Base-by-base conservation (phyloP, 2,113 vertebrate genomes). In the Rhipidura dahli region DNA sequence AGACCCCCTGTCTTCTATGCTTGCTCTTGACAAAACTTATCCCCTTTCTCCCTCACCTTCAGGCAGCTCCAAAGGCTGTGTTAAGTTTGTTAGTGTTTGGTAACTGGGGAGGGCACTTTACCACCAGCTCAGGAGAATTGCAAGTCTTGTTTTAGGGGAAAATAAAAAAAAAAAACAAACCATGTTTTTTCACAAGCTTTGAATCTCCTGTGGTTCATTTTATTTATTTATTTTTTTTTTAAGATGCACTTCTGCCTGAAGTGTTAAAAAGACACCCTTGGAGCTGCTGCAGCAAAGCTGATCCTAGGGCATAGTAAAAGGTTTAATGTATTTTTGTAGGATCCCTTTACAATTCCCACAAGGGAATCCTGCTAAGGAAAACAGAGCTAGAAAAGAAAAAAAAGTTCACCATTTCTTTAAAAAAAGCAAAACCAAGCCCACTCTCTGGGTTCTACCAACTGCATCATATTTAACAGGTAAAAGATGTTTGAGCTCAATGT, bases 201-300 rank as follows among this genome's bases (percentile, higher is more conserved):
- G n/a, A 76, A 19, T 94, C 64, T 71, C n/a, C 31, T 50, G 30
- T 80, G 85, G 39, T 91, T 82, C 5, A 35, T 87, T 86, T 73
- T 44, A 33, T 40, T 77, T 40, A 72, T 68, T 33, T 57, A 3
- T 49, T 83, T 75, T 82, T 79, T 71, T 80, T 89, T 86, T 75
- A 71, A 68, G 77, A 78, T 49, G 37, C 33, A 13, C 26, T 82
- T 87, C 73, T 90, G 75, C 75, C 35, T 69, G 30, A 92, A 84
- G 87, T 61, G 89, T 91, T 85, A 91, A 88, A 89, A 95, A 92
- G 71, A 90, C 70, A 90, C 69, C 84, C 88, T 82, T 91, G 79
- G 90, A 92, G 70, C 65, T 76, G 72, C 83, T 72, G 83, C 79
- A 42, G 75, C 82, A 84, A 42, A 91, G 65, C 82, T 57, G 37